Conservation (phyloP, 2,888 invertebrate genomes). For the Agrotis exclamationis region DNA sequence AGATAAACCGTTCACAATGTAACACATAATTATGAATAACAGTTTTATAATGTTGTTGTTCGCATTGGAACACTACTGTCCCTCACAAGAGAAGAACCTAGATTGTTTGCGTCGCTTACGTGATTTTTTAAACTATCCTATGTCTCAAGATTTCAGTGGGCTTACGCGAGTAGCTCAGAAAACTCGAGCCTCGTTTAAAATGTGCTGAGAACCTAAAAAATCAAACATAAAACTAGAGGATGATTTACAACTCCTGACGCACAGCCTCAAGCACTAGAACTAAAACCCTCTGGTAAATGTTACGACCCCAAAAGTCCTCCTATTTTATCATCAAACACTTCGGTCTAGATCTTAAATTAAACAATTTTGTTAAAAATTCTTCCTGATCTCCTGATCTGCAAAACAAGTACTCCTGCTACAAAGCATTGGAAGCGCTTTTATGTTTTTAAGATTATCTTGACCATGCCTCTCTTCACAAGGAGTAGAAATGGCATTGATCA, state of each 20-base stretch:
- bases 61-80: no score
- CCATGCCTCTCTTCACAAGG: neutral
- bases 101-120: neutral
- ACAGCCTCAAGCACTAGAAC: neutral
- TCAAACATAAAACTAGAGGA: neutral
- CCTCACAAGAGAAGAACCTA: no score
- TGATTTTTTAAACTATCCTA: neutral
- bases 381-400: neutral
- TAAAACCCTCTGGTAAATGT: neutral
- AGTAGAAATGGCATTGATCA: conserved; percentile 1
- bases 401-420: conserved; percentile 14
- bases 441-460: neutral
- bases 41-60: no score
- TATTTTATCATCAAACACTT: conserved; percentile 3
- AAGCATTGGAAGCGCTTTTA: neutral
- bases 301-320: neutral
- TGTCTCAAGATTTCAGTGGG: neutral
- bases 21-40: no score
- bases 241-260: neutral
- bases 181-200: neutral
- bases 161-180: neutral
- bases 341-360: neutral
- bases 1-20: no score
- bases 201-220: conserved; percentile 5
- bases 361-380: neutral